Conservation (phyloP, 2,888 invertebrate genomes). For the Dinocampus coccinellae region DNA sequence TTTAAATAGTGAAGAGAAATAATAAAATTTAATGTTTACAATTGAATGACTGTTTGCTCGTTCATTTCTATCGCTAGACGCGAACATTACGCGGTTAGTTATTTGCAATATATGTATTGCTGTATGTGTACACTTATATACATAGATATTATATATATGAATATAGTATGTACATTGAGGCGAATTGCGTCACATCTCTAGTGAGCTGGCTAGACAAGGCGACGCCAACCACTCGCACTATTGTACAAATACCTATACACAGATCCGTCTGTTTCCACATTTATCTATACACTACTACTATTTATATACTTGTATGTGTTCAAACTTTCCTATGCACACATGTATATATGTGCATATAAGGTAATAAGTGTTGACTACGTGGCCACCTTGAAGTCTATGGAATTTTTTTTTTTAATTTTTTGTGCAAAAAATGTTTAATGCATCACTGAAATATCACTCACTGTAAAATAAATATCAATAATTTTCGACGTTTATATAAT, state of each 20-base stretch:
- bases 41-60: constrained; percentile 13
- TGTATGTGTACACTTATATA: background rate
- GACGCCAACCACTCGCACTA: constrained; percentile 57
- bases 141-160: constrained; percentile 1
- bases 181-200: constrained; percentile 56
- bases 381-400: too few species aligned
- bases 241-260: constrained; percentile 49
- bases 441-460: too few species aligned
- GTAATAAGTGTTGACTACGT: background rate
- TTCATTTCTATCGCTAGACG: constrained; percentile 42
- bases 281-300: constrained; percentile 44
- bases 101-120: constrained; percentile 36
- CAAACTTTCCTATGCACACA: background rate
- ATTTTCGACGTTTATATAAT: too few species aligned
- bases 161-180: constrained; percentile 36
- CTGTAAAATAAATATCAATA: too few species aligned
- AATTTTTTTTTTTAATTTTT: too few species aligned
- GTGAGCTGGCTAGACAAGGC: constrained; percentile 59
- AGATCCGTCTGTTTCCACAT: constrained; percentile 26
- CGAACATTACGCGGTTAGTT: constrained; percentile 36
- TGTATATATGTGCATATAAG: background rate
- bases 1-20: background rate
- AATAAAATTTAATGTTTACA: constrained; percentile 18
- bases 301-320: constrained; percentile 3
- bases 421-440: too few species aligned